phyloP scores from a whole-genome alignment of 2,113 vertebrate genomes.

The Pangasianodon gigas region DNA sequence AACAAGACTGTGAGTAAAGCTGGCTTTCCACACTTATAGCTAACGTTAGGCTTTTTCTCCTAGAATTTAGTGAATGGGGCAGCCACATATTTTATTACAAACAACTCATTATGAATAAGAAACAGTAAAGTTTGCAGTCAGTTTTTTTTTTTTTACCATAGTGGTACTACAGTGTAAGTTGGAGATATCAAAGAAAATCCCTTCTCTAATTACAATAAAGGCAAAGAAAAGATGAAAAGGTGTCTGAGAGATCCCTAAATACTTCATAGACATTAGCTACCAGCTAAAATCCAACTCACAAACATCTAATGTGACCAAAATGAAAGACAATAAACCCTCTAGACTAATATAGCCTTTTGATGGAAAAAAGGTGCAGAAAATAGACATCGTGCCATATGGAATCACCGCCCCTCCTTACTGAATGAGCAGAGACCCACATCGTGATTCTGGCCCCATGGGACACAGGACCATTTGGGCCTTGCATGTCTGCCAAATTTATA shows the following conservation, averaged over 20 bases:
- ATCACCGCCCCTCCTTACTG: slow-evolving; percentile 22
- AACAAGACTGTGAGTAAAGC: background rate
- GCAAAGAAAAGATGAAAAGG: background rate
- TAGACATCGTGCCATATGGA: slow-evolving; percentile 47
- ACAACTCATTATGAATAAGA: background rate
- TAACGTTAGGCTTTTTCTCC: background rate
- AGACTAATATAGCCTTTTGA: background rate
- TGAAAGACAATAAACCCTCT: background rate
- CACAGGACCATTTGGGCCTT: slow-evolving; percentile 36
- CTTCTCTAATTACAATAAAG: background rate
- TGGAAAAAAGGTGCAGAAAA: slow-evolving; percentile 20
- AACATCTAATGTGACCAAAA: background rate
- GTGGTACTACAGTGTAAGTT: background rate
- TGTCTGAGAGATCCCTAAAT: too few species aligned
- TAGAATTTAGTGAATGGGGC: background rate
- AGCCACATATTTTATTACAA: background rate
- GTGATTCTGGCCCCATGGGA: slow-evolving; percentile 43
- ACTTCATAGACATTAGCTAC: background rate
- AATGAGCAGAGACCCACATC: slow-evolving; percentile 47
- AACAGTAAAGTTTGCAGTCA: background rate
- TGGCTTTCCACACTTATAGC: background rate
- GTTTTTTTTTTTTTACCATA: background rate
- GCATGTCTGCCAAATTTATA: slow-evolving; percentile 35
- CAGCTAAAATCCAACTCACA: background rate
- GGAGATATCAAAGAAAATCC: background rate